phyloP scores from a whole-genome alignment of 2,797 vertebrate genomes.

The Numenius phaeopus region DNA sequence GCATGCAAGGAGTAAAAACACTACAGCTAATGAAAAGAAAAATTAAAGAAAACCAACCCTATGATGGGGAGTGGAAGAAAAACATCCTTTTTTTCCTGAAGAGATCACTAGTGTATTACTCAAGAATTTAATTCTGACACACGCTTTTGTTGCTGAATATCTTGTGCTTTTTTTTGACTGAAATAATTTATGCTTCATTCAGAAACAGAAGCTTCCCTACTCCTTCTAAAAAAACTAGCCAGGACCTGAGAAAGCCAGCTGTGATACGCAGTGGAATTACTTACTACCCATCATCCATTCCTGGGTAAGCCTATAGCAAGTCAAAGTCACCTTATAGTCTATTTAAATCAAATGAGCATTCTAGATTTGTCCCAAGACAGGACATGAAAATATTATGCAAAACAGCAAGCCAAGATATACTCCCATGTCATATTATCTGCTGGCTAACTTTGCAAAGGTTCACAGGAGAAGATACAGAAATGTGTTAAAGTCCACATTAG shows the following conservation, averaged over 20 bases:
- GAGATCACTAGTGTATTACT: not conserved
- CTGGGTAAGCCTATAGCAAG: not conserved
- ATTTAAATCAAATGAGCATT: not conserved
- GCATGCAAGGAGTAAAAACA: constrained; percentile 33
- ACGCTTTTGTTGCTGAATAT: not conserved
- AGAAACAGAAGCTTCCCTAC: not conserved
- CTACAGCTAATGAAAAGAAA: constrained; percentile 6
- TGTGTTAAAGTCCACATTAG: not conserved
- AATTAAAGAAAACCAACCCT: not conserved
- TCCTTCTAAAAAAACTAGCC: not conserved
- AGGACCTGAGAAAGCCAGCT: not conserved
- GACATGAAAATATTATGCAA: not conserved
- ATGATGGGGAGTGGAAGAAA: not conserved
- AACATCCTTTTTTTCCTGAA: not conserved
- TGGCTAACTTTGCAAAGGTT: not conserved
- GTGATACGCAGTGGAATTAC: not conserved
- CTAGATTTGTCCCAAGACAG: not conserved
- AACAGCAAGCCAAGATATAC: not conserved
- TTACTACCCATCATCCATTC: not conserved
- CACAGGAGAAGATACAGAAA: not conserved
- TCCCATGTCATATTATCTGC: not conserved
- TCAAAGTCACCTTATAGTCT: not conserved
- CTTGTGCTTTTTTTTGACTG: not conserved
- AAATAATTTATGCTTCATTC: not conserved
- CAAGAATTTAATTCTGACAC: not conserved